Percentiles rank a stretch among this genome's conserved stretches.
Evolutionary conservation across 2,888 invertebrate species (phyloP).

Genomic region (Nesidiocoris tenuis): DNA sequence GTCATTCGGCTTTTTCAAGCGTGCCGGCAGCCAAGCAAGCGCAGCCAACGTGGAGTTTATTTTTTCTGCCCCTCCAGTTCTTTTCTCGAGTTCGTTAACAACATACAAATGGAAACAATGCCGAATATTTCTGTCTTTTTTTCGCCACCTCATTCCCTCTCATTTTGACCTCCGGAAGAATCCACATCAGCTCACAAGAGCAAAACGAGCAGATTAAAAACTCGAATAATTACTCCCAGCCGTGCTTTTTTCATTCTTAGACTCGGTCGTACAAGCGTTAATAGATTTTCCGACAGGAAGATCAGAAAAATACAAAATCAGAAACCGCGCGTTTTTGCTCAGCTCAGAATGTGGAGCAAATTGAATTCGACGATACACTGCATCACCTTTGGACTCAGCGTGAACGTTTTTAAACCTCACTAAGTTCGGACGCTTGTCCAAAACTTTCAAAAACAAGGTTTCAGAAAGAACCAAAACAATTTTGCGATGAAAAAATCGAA

Average conservation of each 20-base stretch:
- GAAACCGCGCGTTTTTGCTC: too few relatives aligned
- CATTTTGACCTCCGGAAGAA: background rate
- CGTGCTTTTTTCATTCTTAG: too few relatives aligned
- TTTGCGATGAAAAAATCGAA: too few relatives aligned
- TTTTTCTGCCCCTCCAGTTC: background rate
- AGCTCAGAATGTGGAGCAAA: too few relatives aligned
- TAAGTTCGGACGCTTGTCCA: too few relatives aligned
- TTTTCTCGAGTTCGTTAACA: conserved; percentile 29
- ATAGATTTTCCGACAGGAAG: conserved; percentile 21
- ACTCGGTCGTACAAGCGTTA: too few relatives aligned
- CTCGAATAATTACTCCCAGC: conserved; percentile 27
- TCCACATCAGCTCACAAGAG: background rate
- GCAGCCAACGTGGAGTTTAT: conserved; percentile 6
- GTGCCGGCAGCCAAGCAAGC: background rate
- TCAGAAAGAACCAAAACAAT: too few relatives aligned
- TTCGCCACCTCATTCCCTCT: conserved; percentile 2
- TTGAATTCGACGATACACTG: too few relatives aligned
- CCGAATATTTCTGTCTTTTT: conserved; percentile 16
- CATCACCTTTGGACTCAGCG: too few relatives aligned
- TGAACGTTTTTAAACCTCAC: too few relatives aligned
- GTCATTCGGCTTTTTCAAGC: conserved; percentile 26
- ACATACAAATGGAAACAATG: conserved; percentile 26
- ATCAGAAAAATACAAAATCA: too few relatives aligned
- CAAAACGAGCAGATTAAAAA: conserved; percentile 21
- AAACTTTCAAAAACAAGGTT: too few relatives aligned